Percentiles rank a stretch among this genome's conserved stretches.
Conservation (phyloP, 2,113 vertebrate species). For the Camelus bactrianus region DNA sequence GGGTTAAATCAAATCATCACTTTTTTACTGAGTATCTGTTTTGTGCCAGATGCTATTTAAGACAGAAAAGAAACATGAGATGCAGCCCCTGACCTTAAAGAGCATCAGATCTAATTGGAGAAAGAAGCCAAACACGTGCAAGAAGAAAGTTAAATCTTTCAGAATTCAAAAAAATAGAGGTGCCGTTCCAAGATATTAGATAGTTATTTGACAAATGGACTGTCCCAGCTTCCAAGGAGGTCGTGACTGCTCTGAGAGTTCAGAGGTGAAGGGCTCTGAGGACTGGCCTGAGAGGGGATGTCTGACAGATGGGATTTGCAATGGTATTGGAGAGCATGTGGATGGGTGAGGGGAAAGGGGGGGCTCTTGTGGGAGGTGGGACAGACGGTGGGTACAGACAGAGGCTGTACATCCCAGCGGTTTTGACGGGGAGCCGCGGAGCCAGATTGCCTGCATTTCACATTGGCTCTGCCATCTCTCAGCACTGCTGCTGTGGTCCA, state of each 20-base stretch:
- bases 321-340: neutral
- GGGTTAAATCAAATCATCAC: conserved; percentile 49
- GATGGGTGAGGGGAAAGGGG: neutral
- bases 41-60: conserved; percentile 56
- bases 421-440: neutral
- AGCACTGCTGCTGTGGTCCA: neutral
- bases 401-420: neutral
- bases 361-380: neutral
- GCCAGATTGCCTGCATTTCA: neutral
- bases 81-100: conserved; percentile 46
- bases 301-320: neutral
- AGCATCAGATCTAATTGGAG: conserved; percentile 47
- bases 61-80: conserved; percentile 55
- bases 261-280: neutral
- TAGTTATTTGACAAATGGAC: conserved; percentile 30
- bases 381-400: neutral
- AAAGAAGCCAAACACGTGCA: conserved; percentile 26
- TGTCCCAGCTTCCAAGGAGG: neutral
- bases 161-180: conserved; percentile 8
- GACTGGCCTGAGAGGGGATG: neutral
- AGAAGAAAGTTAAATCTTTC: conserved; percentile 41
- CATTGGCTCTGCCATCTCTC: neutral
- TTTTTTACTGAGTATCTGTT: conserved; percentile 59
- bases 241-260: neutral
- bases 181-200: neutral